Percentiles rank a stretch among this genome's conserved stretches.
phyloP scores from a whole-genome alignment of 1,140 invertebrate species.

The Neuroterus valhalla region DNA sequence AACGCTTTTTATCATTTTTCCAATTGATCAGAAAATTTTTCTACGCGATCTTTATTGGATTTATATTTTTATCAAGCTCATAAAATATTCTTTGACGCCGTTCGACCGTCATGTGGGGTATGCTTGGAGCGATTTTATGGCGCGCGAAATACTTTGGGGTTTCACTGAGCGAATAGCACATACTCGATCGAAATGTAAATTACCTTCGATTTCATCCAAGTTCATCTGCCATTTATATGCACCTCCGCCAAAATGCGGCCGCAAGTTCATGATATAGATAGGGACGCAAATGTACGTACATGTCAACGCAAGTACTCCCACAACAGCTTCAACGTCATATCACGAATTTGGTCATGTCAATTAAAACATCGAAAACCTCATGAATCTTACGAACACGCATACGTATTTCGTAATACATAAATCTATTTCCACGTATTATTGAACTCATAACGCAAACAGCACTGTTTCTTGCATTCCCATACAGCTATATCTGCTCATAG shows the following conservation, averaged over 20 bases:
- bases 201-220: conserved; percentile 7
- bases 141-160: background rate
- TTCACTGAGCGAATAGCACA: background rate
- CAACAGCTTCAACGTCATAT: background rate
- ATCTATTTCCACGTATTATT: too few species aligned
- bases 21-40: too few species aligned
- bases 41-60: too few species aligned
- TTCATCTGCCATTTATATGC: conserved; percentile 9
- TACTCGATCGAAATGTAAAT: background rate
- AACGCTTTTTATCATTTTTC: too few species aligned
- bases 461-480: too few species aligned
- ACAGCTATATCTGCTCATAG: too few species aligned
- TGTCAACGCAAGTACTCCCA: background rate
- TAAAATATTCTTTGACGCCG: too few species aligned
- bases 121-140: background rate
- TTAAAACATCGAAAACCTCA: background rate
- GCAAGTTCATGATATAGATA: conserved; percentile 7
- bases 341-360: background rate
- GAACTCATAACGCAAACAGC: too few species aligned
- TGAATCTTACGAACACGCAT: too few species aligned
- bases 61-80: too few species aligned
- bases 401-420: too few species aligned
- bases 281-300: background rate
- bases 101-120: background rate
- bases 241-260: background rate